Evolutionary conservation across 2,113 vertebrate species (phyloP).

Genomic region (Eptesicus fuscus): DNA sequence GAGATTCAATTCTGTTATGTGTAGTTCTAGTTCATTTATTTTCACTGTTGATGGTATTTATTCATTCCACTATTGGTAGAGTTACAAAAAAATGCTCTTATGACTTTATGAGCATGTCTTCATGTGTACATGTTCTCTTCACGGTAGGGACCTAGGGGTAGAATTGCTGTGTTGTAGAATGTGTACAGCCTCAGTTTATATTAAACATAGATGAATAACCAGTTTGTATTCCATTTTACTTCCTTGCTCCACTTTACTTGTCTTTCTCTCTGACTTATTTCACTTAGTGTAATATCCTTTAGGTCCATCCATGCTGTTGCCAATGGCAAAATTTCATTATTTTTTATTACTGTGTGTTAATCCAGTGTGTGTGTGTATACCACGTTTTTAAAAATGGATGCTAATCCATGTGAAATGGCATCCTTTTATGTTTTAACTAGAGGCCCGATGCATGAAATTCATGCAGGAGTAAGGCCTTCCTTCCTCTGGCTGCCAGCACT

Average conservation of each 20-base stretch:
- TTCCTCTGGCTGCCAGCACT: too few species aligned
- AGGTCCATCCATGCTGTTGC: neutral
- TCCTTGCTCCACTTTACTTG: neutral
- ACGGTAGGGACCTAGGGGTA: neutral
- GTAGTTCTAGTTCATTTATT: neutral
- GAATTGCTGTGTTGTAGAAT: neutral
- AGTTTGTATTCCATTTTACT: neutral
- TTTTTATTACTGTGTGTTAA: neutral
- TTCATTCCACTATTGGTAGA: neutral
- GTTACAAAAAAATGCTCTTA: neutral
- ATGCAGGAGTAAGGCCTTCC: too few species aligned
- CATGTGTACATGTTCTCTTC: neutral
- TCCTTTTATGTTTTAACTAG: neutral
- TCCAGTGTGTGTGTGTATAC: neutral
- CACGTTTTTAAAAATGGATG: neutral
- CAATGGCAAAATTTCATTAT: neutral
- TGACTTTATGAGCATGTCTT: neutral
- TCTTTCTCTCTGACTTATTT: neutral
- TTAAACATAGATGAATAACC: neutral
- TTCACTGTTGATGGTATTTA: conserved; percentile 4
- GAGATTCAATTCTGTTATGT: neutral
- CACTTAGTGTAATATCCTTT: neutral
- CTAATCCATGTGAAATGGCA: neutral
- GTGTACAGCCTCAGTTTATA: neutral
- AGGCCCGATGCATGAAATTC: too few species aligned